These are phyloP conservation scores for Melanophora roralis DNA, from an alignment of 2,888 invertebrate species.

Conservation along the genomic window DNA sequence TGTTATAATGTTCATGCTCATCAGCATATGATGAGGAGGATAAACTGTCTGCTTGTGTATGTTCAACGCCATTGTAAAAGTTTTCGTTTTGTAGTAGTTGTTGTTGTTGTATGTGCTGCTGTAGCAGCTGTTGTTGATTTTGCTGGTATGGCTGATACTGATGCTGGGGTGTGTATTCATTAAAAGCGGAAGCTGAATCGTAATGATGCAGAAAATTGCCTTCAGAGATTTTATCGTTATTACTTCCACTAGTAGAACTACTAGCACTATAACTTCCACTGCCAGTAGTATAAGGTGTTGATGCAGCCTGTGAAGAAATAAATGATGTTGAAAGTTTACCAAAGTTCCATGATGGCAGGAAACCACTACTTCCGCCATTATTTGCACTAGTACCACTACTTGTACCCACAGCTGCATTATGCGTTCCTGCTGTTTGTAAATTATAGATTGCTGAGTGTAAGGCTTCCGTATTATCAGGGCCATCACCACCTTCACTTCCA, in stretches of 20 bases:
- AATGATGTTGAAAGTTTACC: constrained; percentile 64
- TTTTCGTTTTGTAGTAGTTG: constrained; percentile 38
- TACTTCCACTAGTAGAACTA: constrained; percentile 61
- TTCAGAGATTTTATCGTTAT: constrained; percentile 73
- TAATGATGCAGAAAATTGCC: constrained; percentile 74
- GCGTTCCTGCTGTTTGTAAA: constrained; percentile 67
- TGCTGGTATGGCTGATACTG: constrained; percentile 50
- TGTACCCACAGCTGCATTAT: constrained; percentile 61
- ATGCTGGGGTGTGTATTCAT: constrained; percentile 62
- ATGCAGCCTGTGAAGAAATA: constrained; percentile 57
- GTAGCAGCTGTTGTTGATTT: constrained; percentile 32
- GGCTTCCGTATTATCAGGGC: constrained; percentile 45
- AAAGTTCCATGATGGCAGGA: constrained; percentile 67
- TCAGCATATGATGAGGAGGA: constrained; percentile 36
- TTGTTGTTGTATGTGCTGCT: constrained; percentile 30
- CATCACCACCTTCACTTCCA: constrained; percentile 49
- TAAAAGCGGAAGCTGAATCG: constrained; percentile 68
- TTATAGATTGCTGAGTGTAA: constrained; percentile 68
- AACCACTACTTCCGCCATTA: constrained; percentile 62
- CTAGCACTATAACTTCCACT: constrained; percentile 42
- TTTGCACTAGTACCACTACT: constrained; percentile 33
- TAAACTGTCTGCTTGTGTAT: constrained; percentile 41
- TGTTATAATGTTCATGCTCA: constrained; percentile 45
- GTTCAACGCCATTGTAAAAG: constrained; percentile 63
- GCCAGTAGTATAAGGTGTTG: constrained; percentile 57